These are phyloP conservation scores for Stegastes partitus DNA, from an alignment of 2,113 vertebrate genomes.

Conservation along the genomic window DNA sequence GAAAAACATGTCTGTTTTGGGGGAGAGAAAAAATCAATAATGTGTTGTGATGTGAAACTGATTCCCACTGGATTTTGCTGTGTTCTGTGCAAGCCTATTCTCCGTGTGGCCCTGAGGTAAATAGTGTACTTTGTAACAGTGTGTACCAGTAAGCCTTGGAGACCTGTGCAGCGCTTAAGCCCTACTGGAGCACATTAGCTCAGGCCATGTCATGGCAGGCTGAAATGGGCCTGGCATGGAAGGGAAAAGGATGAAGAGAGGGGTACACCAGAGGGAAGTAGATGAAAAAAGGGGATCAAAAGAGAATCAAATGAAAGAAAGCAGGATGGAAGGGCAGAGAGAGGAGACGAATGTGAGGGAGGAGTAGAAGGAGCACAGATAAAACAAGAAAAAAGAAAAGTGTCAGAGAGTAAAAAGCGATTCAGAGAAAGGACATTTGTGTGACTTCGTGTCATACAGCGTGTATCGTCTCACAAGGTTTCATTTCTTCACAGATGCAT, in stretches of 20 bases:
- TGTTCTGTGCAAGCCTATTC: conserved; percentile 73
- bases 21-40: conserved; percentile 81
- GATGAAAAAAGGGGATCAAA: conserved; percentile 42
- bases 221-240: conserved; percentile 72
- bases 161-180: conserved; percentile 79
- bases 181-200: conserved; percentile 82
- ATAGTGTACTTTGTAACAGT: conserved; percentile 79
- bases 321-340: conserved; percentile 30
- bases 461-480: conserved; percentile 8
- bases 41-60: conserved; percentile 86
- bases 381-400: not conserved
- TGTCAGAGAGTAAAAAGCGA: not conserved
- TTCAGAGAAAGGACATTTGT: conserved; percentile 17
- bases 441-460: conserved; percentile 12
- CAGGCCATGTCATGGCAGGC: conserved; percentile 76
- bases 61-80: conserved; percentile 80
- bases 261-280: conserved; percentile 42
- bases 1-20: conserved; percentile 75
- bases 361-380: not conserved
- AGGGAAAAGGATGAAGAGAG: conserved; percentile 49
- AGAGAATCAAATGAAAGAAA: conserved; percentile 26
- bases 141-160: conserved; percentile 78
- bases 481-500: conserved; percentile 16
- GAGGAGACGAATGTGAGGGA: conserved; percentile 5
- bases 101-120: conserved; percentile 82